Base-by-base conservation (phyloP, 2,113 vertebrate species). In the Ivindomyrus marchei region DNA sequence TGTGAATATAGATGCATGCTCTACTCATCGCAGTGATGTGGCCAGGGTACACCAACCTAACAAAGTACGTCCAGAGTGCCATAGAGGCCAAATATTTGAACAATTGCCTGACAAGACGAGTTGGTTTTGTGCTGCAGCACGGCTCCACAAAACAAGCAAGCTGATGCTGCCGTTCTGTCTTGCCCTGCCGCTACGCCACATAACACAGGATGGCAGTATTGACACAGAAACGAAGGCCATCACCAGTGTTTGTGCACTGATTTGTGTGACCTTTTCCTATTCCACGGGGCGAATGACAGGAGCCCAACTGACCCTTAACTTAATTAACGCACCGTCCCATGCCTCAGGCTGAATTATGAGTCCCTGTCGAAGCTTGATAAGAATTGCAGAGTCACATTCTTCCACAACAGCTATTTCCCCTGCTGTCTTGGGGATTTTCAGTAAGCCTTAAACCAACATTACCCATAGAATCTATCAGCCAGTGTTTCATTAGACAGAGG, bases 141-240 rank as follows among this genome's bases (percentile, higher is more conserved):
- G 0, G 27, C 15, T 50, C 36, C 24, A 36, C 85, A 87, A 39
- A 87, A 19, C 31, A 0, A 46, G 47, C 7, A 53, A 88, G 53
- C 2, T 52, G 85, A 56, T 88, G 53, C 19, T 17, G 9, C 36
- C n/a, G 24, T 10, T 66, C 53, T 39, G 21, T 56, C 50, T 56
- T 49, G 17, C 4, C 3, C 45, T 58, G 80, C 36, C 62, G 74
- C 50, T 42, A 66, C 10, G 19, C 70, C 85, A 88, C 27, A 85
- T 88, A 90, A 95, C 96, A 95, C 95, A 93, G 88, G 95, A 92
- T 94, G 96, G 95, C 95, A 94, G 92, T 94, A 92, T 96, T 93
- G 93, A 91, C 91, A 91, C 88, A 21, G 89, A 88, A 85, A 91
- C 85, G 36, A 50, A 15, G 90, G 80, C 4, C 74, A 88, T 10